These are phyloP conservation scores for Psilopsiagon aymara DNA, from an alignment of 2,113 vertebrate species.

Conservation along the genomic window DNA sequence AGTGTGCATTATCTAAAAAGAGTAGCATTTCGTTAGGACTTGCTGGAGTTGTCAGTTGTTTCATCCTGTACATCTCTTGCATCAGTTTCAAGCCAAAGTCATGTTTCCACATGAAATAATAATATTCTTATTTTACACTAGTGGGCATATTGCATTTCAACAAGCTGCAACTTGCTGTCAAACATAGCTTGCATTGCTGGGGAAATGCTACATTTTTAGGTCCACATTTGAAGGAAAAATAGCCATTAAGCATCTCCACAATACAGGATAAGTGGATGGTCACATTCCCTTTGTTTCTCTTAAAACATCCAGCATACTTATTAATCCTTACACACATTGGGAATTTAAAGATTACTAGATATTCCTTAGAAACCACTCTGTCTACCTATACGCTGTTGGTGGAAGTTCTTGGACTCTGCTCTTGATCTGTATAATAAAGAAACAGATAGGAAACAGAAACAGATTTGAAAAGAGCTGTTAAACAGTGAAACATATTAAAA, in stretches of 20 bases:
- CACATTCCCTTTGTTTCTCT: neutral
- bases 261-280: neutral
- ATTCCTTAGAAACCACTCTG: neutral
- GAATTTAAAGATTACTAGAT: neutral
- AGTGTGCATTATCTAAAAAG: conserved; percentile 14
- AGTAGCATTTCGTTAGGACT: conserved; percentile 51
- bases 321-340: neutral
- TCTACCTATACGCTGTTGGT: neutral
- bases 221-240: neutral
- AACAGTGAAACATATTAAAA: neutral
- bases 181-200: conserved; percentile 7
- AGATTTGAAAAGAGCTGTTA: neutral
- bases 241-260: neutral
- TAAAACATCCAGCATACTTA: neutral
- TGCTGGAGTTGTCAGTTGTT: conserved; percentile 41
- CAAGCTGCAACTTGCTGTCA: conserved; percentile 68
- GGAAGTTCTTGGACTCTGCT: neutral
- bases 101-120: conserved; percentile 74
- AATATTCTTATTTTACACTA: conserved; percentile 69
- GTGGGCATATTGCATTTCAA: conserved; percentile 71
- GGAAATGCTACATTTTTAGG: conserved; percentile 41
- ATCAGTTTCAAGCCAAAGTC: conserved; percentile 72
- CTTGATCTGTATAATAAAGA: neutral
- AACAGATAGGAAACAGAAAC: neutral
- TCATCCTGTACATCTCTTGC: conserved; percentile 66